These are phyloP conservation scores for Labeo rohita DNA, from an alignment of 2,113 vertebrate genomes.

Conservation along the genomic window DNA sequence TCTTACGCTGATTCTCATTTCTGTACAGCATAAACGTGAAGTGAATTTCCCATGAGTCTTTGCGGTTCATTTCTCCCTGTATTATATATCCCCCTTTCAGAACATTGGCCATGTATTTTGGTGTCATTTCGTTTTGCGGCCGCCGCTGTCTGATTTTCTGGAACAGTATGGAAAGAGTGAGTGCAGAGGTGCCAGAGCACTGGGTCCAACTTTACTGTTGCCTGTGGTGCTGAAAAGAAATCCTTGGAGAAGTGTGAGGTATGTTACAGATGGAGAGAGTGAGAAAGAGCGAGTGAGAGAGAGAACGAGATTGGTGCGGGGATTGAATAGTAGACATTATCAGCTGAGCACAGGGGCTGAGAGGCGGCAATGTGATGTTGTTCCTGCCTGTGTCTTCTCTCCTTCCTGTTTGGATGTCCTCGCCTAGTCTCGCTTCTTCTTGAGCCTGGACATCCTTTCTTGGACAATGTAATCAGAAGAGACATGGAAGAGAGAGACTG, in stretches of 20 bases:
- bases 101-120: neutral
- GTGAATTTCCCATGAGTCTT: neutral
- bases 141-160: neutral
- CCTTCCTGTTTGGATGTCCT: conserved; percentile 1
- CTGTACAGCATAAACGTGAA: neutral
- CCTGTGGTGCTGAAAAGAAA: conserved; percentile 36
- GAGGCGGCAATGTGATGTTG: neutral
- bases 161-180: neutral
- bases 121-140: neutral
- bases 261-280: conserved; percentile 23
- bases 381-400: neutral
- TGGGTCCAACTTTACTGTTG: conserved; percentile 14
- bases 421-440: neutral
- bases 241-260: conserved; percentile 20
- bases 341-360: conserved; percentile 14
- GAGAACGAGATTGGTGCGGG: conserved; percentile 1
- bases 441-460: neutral
- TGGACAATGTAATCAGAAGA: neutral
- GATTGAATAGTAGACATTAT: conserved; percentile 34
- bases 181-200: conserved; percentile 8
- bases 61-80: neutral
- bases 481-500: neutral
- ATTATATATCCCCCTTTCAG: neutral
- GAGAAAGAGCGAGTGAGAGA: conserved; percentile 2
- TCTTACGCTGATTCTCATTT: neutral